Conservation (phyloP, 2,113 vertebrate species). For the Machaerirhynchus nigripectus region DNA sequence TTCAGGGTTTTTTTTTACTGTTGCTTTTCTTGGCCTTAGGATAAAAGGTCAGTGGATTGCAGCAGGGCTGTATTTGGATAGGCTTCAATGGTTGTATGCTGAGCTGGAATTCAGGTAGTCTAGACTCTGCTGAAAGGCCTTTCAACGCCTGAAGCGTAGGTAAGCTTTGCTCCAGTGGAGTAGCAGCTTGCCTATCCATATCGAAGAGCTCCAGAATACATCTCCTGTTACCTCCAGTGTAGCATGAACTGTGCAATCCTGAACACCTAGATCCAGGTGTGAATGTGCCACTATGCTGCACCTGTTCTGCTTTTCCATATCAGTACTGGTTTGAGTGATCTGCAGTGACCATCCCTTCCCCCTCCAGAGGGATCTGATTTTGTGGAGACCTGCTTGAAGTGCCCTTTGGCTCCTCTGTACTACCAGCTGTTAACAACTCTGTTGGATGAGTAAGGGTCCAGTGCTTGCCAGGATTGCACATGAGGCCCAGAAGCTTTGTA, state of each 20-base stretch:
- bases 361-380: neutral
- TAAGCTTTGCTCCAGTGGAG: neutral
- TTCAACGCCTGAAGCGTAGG: neutral
- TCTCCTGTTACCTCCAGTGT: neutral
- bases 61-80: neutral
- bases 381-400: neutral
- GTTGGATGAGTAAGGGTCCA: neutral
- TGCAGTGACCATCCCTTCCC: neutral
- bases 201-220: neutral
- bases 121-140: neutral
- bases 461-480: neutral
- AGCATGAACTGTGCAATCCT: neutral
- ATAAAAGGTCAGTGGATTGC: neutral
- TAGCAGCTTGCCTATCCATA: neutral
- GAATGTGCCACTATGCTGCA: neutral
- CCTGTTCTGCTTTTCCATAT: neutral
- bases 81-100: neutral
- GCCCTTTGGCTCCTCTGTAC: neutral
- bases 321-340: neutral
- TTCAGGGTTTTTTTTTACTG: neutral
- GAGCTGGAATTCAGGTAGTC: neutral
- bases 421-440: fast-evolving
- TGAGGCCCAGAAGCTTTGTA: neutral
- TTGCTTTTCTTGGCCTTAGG: neutral
- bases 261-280: neutral